A percentile compares a stretch with the other conserved stretches of the same genome.
Conservation (phyloP, 2,113 vertebrate species). For the Chaenocephalus aceratus region DNA sequence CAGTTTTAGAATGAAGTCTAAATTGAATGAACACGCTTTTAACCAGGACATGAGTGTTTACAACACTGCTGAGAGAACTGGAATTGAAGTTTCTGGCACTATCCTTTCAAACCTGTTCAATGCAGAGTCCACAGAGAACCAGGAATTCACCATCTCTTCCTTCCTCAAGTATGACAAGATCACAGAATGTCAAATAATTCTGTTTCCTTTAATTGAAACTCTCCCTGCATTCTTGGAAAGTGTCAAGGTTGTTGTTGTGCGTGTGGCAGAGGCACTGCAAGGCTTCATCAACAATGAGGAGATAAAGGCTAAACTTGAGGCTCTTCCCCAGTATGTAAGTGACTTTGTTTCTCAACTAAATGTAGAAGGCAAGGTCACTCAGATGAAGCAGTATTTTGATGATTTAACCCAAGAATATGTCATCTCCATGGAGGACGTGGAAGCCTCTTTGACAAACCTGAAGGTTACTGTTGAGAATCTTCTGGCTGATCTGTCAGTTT, state of each 20-base stretch:
- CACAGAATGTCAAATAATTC: constrained; percentile 86
- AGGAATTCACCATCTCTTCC: constrained; percentile 88
- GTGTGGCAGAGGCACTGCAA: constrained; percentile 80
- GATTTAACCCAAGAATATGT: constrained; percentile 59
- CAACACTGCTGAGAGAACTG: constrained; percentile 86
- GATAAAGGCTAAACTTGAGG: constrained; percentile 80
- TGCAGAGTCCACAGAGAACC: constrained; percentile 74
- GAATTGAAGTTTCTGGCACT: constrained; percentile 85
- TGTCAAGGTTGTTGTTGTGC: constrained; percentile 79
- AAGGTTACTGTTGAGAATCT: constrained; percentile 72
- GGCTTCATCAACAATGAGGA: constrained; percentile 80
- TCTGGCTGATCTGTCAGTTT: constrained; percentile 74
- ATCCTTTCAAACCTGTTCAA: constrained; percentile 84
- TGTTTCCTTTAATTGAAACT: constrained; percentile 86
- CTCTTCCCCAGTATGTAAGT: constrained; percentile 80
- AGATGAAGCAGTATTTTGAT: constrained; percentile 82
- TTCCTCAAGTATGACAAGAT: constrained; percentile 94
- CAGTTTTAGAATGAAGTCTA: constrained; percentile 86
- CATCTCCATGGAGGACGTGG: constrained; percentile 86
- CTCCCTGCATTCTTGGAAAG: constrained; percentile 86
- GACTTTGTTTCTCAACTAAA: constrained; percentile 84
- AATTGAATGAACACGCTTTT: constrained; percentile 88
- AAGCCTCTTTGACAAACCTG: constrained; percentile 78
- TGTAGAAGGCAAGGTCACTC: constrained; percentile 80
- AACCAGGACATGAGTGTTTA: constrained; percentile 87